Evolutionary conservation across 2,113 vertebrate species (phyloP), one percentile per base, ranked within the genome.

Genomic region (Tetrao urogallus): DNA sequence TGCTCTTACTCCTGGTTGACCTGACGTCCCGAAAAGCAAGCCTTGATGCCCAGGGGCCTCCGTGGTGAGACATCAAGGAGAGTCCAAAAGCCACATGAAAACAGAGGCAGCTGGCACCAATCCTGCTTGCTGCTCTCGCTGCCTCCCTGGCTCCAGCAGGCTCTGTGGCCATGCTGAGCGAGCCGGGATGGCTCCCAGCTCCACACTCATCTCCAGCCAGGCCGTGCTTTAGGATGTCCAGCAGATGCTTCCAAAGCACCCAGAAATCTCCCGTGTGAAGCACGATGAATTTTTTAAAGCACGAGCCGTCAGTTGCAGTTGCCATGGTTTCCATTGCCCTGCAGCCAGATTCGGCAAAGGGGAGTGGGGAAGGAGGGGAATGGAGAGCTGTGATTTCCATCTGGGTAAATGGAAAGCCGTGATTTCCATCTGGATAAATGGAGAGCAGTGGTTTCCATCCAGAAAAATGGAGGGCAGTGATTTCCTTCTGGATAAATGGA

Each of bases 261-360:
- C 88, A 40, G 7, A 92, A 88, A 88, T 92, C 74, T 52, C 27
- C 74, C 94, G 40, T 69, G 36, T 94, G 75, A 94, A 96, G 92
- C 8, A 6, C 30, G 18, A 47, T 95, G 90, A 80, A 89, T 97
- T 97, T 94, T 73, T 89, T 94, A 92, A 97, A 92, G 93, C 85
- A 1, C 79, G 95, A 97, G 92, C 91, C 94, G 96, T 86, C n/a
- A 38, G 57, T 85, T 32, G 54, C 88, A 63, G 95, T 97, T 97
- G 94, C 97, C 94, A 96, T 97, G 92, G 97, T 97, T 97, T 96
- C 96, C 92, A 86, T 78, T 91, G 93, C 96, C 96, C 36, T 0
- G 70, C 96, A 94, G 75, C 80, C 11, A 45, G 96, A 96, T 95
- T 93, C 85, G 10, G 92, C 78, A 94, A 90, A 96, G 75, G 52